Evolutionary conservation across 37 sponge, comb jelly and placozoan species (phyloP).

Genomic region (Bolinopsis microptera): DNA sequence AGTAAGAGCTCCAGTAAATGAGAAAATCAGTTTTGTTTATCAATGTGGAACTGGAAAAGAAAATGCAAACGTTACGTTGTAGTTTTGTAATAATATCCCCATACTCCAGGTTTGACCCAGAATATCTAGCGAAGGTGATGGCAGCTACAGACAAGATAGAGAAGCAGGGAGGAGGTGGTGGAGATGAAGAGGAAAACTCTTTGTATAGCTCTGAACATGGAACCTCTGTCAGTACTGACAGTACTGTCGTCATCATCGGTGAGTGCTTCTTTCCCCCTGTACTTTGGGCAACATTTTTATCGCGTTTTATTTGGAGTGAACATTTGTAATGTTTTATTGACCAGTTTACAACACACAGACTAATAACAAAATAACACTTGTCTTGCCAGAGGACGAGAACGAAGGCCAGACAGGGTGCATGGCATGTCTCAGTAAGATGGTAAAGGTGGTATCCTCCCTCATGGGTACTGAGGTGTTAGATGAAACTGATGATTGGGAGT

Average conservation of each 20-base stretch:
- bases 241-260: too few relatives aligned
- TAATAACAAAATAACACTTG: too few relatives aligned
- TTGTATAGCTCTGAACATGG: not conserved
- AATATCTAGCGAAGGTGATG: not conserved
- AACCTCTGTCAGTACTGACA: not conserved
- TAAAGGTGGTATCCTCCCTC: not conserved
- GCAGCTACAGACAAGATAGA: not conserved
- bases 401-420: slow-evolving; percentile 23
- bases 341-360: too few relatives aligned
- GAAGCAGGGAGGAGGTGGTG: not conserved
- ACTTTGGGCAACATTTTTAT: too few relatives aligned
- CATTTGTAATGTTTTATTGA: too few relatives aligned
- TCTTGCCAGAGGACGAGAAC: slow-evolving; percentile 1
- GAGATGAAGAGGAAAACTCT: not conserved
- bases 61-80: too few relatives aligned
- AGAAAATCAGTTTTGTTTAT: too few relatives aligned
- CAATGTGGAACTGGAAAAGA: too few relatives aligned
- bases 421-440: slow-evolving; percentile 10
- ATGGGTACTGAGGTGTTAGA: not conserved
- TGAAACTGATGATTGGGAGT: slow-evolving; percentile 24
- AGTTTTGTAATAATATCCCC: too few relatives aligned
- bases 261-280: too few relatives aligned
- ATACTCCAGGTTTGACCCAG: slow-evolving; percentile 34
- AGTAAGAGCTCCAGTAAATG: not conserved
- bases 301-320: too few relatives aligned